A percentile compares a stretch with the other conserved stretches of the same genome.
Evolutionary conservation across 2,888 invertebrate genomes (phyloP).

Genomic region (Mantis religiosa): DNA sequence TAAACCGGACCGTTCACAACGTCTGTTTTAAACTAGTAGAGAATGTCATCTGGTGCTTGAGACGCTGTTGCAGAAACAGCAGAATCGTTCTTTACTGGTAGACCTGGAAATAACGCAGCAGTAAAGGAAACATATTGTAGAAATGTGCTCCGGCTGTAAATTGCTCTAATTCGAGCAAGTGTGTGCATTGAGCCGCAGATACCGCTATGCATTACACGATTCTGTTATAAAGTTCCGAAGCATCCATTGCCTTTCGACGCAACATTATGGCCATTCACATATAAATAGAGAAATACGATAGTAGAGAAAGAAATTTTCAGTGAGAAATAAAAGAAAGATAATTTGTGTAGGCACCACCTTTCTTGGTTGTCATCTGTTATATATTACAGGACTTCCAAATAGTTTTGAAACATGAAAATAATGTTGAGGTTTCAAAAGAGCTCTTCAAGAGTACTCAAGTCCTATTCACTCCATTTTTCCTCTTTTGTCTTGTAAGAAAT

Average conservation of each 20-base stretch:
- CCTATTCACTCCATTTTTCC: too few relatives aligned
- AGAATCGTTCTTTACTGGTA: not conserved
- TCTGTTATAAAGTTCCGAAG: not conserved
- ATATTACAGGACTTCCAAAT: too few relatives aligned
- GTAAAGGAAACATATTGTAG: constrained; percentile 26
- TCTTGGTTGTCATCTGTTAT: not conserved
- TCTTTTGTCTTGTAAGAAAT: too few relatives aligned
- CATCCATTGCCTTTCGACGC: not conserved
- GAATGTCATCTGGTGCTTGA: not conserved
- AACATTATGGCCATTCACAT: not conserved
- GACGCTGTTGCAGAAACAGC: not conserved
- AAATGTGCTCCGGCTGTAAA: constrained; percentile 25
- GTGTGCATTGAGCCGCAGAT: not conserved
- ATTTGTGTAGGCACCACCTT: not conserved
- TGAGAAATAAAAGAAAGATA: not conserved
- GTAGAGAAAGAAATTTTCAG: not conserved
- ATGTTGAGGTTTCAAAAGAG: too few relatives aligned
- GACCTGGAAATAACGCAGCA: not conserved
- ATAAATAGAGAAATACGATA: not conserved
- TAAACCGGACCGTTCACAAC: too few relatives aligned
- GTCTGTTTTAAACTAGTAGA: too few relatives aligned
- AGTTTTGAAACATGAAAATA: too few relatives aligned
- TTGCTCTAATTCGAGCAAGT: constrained; percentile 19
- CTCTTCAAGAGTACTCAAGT: too few relatives aligned
- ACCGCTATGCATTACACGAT: not conserved